These are phyloP conservation scores for Achroia grisella DNA, from an alignment of 1,140 invertebrate genomes.

Conservation along the genomic window DNA sequence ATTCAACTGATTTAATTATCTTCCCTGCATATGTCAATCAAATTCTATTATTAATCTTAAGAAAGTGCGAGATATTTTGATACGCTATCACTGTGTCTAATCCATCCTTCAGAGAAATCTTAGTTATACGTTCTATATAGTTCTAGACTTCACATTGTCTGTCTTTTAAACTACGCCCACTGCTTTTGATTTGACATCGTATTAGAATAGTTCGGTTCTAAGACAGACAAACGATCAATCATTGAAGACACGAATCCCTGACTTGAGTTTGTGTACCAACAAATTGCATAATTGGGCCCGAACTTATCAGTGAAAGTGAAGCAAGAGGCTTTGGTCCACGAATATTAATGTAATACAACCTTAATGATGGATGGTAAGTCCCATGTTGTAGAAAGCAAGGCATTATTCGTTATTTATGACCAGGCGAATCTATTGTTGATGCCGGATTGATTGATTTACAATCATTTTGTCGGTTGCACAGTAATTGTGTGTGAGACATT, in stretches of 20 bases:
- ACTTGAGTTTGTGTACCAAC: conserved; percentile 11
- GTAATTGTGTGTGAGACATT: too few relatives aligned
- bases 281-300: conserved; percentile 51
- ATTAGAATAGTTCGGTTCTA: too few relatives aligned
- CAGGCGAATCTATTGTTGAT: conserved; percentile 36
- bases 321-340: conserved; percentile 34
- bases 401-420: conserved; percentile 41
- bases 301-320: conserved; percentile 62
- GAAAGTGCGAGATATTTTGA: too few relatives aligned
- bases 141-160: too few relatives aligned
- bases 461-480: conserved; percentile 4
- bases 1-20: too few relatives aligned
- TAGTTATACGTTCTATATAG: too few relatives aligned
- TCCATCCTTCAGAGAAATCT: too few relatives aligned
- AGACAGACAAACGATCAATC: neutral
- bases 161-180: too few relatives aligned
- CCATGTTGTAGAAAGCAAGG: conserved; percentile 42
- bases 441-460: conserved; percentile 36
- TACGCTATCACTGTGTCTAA: too few relatives aligned
- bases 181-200: too few relatives aligned
- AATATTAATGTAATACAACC: conserved; percentile 39
- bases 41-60: too few relatives aligned
- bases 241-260: neutral
- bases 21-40: too few relatives aligned
- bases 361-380: conserved; percentile 44